A percentile compares a stretch with the other conserved stretches of the same genome.
Conservation (phyloP, 2,113 vertebrate species). For the Oceanites oceanicus region DNA sequence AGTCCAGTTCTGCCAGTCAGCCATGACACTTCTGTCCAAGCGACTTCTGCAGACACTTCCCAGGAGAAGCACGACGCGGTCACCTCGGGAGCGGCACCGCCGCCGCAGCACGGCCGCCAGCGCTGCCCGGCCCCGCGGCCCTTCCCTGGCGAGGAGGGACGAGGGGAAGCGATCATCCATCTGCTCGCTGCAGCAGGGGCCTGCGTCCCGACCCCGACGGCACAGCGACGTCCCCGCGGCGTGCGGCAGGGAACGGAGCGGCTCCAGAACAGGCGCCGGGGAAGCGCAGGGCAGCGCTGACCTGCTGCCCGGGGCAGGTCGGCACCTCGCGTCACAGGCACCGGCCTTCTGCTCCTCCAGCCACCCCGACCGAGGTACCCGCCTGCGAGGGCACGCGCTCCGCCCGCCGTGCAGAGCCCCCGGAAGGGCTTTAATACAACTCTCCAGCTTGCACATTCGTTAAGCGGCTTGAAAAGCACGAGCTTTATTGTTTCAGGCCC, state of each 20-base stretch:
- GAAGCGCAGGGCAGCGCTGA: background rate
- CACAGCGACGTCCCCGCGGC: background rate
- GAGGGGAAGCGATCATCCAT: background rate
- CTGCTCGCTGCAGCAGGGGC: background rate
- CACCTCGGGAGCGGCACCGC: background rate
- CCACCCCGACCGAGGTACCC: background rate
- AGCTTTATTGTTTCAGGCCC: background rate
- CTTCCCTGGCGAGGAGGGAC: background rate
- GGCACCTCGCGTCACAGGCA: rapidly evolving
- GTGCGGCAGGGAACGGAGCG: background rate
- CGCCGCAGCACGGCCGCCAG: background rate
- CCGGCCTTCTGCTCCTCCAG: background rate
- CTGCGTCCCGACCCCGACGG: background rate
- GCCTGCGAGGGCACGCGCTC: background rate
- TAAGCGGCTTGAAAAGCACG: background rate
- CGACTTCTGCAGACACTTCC: background rate
- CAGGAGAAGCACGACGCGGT: background rate
- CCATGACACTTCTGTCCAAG: background rate
- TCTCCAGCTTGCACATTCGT: background rate
- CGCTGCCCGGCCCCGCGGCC: background rate
- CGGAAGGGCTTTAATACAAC: rapidly evolving
- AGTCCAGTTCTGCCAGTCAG: background rate
- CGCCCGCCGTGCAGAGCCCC: background rate
- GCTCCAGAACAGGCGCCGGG: no score
- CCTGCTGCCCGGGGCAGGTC: background rate